Base-by-base conservation (phyloP, 1,140 invertebrate genomes). In the Aphis craccivora region DNA sequence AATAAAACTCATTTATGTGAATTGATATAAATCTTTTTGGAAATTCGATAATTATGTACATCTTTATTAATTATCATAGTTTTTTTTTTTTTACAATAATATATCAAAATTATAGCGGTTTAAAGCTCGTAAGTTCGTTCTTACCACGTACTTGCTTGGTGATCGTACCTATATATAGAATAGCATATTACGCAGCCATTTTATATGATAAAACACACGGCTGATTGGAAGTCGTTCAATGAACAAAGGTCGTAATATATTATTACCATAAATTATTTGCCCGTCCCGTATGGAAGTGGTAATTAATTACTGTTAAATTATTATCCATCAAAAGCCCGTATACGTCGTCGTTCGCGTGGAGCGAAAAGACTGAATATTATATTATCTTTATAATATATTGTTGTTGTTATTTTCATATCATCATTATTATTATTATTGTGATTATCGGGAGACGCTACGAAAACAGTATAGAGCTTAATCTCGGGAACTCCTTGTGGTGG, bases 381-480 rank as follows among this genome's bases (percentile, higher is more conserved):
- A 67, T 76, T 8, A 51, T 51, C 48, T 51, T 51, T 76, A 76
- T 76, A 76, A 53, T 53, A 53, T 53, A 53, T 53, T 23, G 23
- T 53, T 53, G 22, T 53, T 23, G 22, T 53, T 53, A 53, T 53
- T 48, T 0, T 48, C 18, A 1, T 53, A 53, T 53, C 18, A n/a
- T 18, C 14, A 60, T 18, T n/a, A 60, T 60, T 25, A 76, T 76
- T n/a, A 76, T 67, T 67, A 67, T 67, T n/a, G n/a, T 76, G 5
- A 76, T 76, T 76, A 76, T n/a, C 43, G 30, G 86, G 88, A 89
- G 51, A 53, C 48, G 88, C 51, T 89, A 89, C 37, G 53, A 89
- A 88, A 89, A 55, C 87, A 20, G 35, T 51, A 55, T 25, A 89
- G n/a, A 40, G 51, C 40, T 55, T 53, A 55, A 55, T 89, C 51